Conservation (phyloP, 2,113 vertebrate species). For the Emydocephalus ijimae region DNA sequence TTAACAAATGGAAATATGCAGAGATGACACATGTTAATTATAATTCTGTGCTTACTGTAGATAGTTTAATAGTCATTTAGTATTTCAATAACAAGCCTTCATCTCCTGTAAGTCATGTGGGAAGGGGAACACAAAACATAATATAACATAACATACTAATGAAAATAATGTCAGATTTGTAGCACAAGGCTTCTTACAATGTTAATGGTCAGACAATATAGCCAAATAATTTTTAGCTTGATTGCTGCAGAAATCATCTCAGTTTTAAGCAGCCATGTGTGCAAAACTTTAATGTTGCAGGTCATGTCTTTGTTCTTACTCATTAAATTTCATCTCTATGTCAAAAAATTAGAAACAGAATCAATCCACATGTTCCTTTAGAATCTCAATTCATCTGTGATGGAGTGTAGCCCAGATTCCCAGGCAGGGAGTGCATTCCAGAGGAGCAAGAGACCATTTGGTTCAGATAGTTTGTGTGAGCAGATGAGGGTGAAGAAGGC, state of each 20-base stretch:
- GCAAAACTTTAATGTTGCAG: neutral
- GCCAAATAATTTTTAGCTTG: neutral
- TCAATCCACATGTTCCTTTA: neutral
- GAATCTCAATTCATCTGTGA: neutral
- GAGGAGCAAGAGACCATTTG: neutral
- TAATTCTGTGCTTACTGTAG: neutral
- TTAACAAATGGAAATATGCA: neutral
- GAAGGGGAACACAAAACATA: neutral
- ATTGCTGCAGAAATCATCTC: neutral
- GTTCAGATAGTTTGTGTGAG: neutral
- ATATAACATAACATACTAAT: neutral
- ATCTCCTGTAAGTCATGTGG: neutral
- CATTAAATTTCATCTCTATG: neutral
- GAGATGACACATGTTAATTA: neutral
- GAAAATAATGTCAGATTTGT: neutral
- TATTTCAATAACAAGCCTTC: neutral
- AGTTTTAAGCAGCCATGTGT: neutral
- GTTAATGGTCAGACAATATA: neutral
- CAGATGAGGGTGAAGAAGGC: neutral
- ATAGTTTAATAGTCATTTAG: neutral
- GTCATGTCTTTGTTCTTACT: neutral
- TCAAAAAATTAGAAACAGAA: neutral
- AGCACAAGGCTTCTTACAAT: neutral
- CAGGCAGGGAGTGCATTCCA: neutral
- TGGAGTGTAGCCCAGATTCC: neutral